A percentile compares a stretch with the other conserved stretches of the same genome.
Conservation (phyloP, 2,797 vertebrate genomes). For the Sebastes trivittatus region DNA sequence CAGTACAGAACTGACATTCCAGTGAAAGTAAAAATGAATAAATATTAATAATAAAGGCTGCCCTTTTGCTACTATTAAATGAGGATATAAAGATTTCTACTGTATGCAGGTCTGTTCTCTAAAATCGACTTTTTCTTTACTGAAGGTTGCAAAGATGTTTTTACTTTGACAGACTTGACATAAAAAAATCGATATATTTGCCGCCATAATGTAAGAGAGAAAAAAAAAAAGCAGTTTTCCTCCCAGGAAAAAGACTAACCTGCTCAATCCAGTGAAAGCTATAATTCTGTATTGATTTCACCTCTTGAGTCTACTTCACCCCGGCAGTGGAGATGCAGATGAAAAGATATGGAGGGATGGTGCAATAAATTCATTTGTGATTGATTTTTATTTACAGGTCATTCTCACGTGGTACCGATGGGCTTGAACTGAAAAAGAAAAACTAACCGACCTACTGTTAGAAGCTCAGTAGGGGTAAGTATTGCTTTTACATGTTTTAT, state of each 20-base stretch:
- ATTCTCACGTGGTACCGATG: background rate
- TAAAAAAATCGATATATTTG: constrained; percentile 5
- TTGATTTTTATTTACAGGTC: constrained; percentile 4
- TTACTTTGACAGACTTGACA: constrained; percentile 6
- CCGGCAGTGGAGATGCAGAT: constrained; percentile 11
- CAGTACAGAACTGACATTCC: background rate
- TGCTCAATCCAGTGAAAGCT: background rate
- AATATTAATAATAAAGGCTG: background rate
- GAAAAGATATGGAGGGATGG: background rate
- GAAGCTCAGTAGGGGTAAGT: background rate
- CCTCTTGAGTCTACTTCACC: background rate
- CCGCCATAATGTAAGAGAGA: background rate
- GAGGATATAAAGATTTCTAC: background rate
- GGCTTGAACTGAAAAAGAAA: background rate
- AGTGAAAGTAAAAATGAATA: background rate
- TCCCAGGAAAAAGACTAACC: background rate
- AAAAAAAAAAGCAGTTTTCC: background rate
- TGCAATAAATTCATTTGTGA: background rate
- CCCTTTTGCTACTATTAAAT: background rate
- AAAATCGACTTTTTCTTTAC: background rate
- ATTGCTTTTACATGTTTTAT: background rate
- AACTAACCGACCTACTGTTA: background rate
- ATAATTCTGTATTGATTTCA: constrained; percentile 35
- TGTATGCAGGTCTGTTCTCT: background rate
- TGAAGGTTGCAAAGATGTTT: background rate